These are phyloP conservation scores for Amblyopsis rosae DNA, from an alignment of 2,113 vertebrate genomes.

Conservation along the genomic window DNA sequence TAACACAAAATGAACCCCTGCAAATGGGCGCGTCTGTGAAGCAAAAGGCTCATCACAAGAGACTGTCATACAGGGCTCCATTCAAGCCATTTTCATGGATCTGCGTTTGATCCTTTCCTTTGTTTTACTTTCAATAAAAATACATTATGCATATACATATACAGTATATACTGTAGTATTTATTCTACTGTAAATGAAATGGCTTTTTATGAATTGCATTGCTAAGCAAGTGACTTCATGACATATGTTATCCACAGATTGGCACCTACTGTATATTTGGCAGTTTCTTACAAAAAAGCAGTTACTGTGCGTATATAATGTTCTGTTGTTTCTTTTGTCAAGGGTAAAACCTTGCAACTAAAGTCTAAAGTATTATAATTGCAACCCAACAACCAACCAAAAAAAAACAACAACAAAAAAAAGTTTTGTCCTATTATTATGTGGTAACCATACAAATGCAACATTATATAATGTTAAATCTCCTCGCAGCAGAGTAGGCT, in stretches of 20 bases:
- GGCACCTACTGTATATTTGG: too few relatives aligned
- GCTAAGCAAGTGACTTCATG: too few relatives aligned
- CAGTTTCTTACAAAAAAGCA: too few relatives aligned
- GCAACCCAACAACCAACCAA: background rate
- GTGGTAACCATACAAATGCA: too few relatives aligned
- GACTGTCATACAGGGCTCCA: background rate
- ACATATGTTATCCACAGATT: too few relatives aligned
- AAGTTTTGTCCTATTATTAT: background rate
- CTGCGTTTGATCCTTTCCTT: background rate
- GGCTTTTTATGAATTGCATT: too few relatives aligned
- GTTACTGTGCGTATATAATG: constrained; percentile 1
- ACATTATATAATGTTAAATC: too few relatives aligned
- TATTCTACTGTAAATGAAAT: too few relatives aligned
- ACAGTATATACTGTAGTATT: too few relatives aligned
- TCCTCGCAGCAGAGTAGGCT: too few relatives aligned
- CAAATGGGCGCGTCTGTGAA: constrained; percentile 2
- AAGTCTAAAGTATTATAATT: background rate
- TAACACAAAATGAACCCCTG: constrained; percentile 30
- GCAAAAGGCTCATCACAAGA: background rate
- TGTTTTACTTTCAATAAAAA: background rate
- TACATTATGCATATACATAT: background rate
- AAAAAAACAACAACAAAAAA: background rate
- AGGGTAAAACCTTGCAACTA: constrained; percentile 31
- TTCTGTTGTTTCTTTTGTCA: constrained; percentile 33
- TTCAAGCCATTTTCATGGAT: background rate